phyloP scores from a whole-genome alignment of 2,888 invertebrate genomes.

The Carabus problematicus region DNA sequence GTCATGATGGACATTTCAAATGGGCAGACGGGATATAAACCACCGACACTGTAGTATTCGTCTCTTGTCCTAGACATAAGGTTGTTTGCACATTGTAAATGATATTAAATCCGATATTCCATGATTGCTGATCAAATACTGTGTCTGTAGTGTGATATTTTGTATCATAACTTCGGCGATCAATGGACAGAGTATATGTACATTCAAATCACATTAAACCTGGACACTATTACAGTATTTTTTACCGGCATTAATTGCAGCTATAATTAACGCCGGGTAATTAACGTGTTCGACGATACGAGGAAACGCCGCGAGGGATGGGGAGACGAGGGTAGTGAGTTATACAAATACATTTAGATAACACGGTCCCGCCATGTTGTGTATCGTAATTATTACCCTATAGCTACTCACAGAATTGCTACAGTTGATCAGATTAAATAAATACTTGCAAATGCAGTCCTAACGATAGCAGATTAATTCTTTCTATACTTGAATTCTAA shows the following conservation, averaged over 20 bases:
- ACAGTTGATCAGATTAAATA: no score
- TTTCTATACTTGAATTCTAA: no score
- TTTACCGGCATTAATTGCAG: constrained; percentile 33
- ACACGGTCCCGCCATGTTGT: neutral
- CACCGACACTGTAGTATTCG: constrained; percentile 43
- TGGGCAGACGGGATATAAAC: constrained; percentile 60
- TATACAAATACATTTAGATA: constrained; percentile 36
- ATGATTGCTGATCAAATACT: no score
- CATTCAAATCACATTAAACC: constrained; percentile 35
- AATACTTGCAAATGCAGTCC: no score
- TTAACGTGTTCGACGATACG: constrained; percentile 12
- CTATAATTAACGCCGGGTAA: constrained; percentile 26
- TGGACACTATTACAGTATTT: constrained; percentile 27
- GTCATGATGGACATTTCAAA: constrained; percentile 72
- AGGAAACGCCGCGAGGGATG: constrained; percentile 3
- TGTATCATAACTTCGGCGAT: no score
- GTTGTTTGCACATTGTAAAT: constrained; percentile 50
- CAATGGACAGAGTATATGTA: no score
- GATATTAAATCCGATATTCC: constrained; percentile 58
- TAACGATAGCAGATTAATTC: no score
- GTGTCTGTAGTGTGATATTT: no score
- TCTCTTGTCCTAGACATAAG: constrained; percentile 16
- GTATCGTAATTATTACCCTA: no score
- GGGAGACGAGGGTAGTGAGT: constrained; percentile 14
- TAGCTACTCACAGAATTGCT: no score